Evolutionary conservation across 2,888 invertebrate genomes (phyloP), one percentile per base, ranked within the genome.

Genomic region (Coremacera marginata): DNA sequence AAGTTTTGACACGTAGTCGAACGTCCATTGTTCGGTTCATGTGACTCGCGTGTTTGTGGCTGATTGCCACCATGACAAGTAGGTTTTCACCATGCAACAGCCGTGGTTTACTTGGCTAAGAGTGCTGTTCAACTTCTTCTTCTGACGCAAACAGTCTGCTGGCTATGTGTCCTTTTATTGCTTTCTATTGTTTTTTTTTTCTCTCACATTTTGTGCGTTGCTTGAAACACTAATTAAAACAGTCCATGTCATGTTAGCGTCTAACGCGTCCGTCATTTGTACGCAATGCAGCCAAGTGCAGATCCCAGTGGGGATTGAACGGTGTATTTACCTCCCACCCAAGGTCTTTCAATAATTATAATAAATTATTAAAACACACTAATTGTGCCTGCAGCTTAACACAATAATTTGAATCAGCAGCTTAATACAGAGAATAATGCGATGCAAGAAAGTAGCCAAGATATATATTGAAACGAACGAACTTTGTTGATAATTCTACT

Each of bases 1-100:
- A 49, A 67, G 67, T 67, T 67, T 49, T 44, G 67, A 49, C 67
- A 67, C 67, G 67, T 67, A 37, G 44, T 19, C 37, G 67, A 8
- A 22, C 49, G 67, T 67, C 67, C 49, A 22, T 67, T 44, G 37
- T 44, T 22, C 19, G 65, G 27, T 27, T 37, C 65, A 65, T 65
- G 11, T 34, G 31, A 22, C 14, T 67, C 44, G 25, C 25, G 25
- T 67, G 9, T 19, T 19, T 44, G 60, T 25, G 60, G 25, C 27
- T 27, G 55, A 19, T 55, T 55, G 19, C 55, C 22, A 55, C 55
- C 25, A 37, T 34, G 63, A 63, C 63, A n/a, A 19, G n/a, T 63
- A 16, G 34, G 3, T 34, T 9, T 19, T 27, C 14, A n/a, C 22
- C 8, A n/a, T 34, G 37, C 63, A 9, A 63, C 7, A 16, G 16